Base-by-base conservation (phyloP, 1,140 invertebrate genomes). In the Helicoverpa zea region DNA sequence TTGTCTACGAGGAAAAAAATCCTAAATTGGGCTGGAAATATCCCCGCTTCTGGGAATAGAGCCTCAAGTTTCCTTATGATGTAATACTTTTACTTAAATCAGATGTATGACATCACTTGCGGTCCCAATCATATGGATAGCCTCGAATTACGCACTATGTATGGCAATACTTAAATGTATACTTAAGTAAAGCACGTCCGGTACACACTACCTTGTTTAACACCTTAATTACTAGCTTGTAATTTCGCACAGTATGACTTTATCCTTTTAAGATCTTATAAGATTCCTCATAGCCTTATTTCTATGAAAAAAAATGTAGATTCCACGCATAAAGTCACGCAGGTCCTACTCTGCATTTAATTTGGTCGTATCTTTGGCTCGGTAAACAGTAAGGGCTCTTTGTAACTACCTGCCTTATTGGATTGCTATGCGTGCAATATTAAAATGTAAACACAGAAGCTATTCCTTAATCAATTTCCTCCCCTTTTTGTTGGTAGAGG, bases 401-500 rank as follows among this genome's bases (percentile, higher is more conserved):
- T 73, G 47, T 52, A 64, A 49, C 64, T 73, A 70, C 66, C 23
- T n/a, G 18, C 70, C 70, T 35, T 51, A 70, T 73, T 73, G 70
- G 70, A 73, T 51, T 29, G 47, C 49, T 29, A 54, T 52, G 18
- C 56, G 70, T 73, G 70, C 23, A 73, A 73, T 73, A 73, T 73
- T 73, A 73, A 73, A 73, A 73, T 35, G 70, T 51, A 73, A 58
- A 73, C 70, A 73, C 23, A 56, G 70, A 58, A 47, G 29, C 66
- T 70, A 70, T 70, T 70, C 70, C 70, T 43, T 73, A 73, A 73
- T 73, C 70, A 73, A 73, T 73, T 73, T 58, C 29, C 18, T 73
- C 70, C 70, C 70, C 70, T 73, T 73, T 73, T 73, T 73, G 70
- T 73, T 18, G 51, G 70, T 35, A 73, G 63, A 66, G 16, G 66